phyloP scores from a whole-genome alignment of 2,113 vertebrate species.

The Motacilla alba region DNA sequence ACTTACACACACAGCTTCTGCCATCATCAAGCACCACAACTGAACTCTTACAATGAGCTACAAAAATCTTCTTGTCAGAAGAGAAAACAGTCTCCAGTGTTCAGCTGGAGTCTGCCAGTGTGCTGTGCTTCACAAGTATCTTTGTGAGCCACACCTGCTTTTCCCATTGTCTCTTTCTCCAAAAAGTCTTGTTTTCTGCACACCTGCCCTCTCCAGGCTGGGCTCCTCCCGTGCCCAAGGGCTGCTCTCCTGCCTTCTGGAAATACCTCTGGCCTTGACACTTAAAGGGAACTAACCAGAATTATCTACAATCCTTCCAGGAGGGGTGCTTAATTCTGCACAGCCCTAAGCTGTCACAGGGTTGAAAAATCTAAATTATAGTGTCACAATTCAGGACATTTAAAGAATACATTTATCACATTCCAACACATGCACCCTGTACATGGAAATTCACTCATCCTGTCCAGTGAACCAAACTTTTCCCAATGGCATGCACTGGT shows the following conservation, averaged over 20 bases:
- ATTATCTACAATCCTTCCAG: neutral
- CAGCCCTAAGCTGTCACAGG: neutral
- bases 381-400: neutral
- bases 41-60: neutral
- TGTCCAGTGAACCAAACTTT: neutral
- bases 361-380: neutral
- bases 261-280: neutral
- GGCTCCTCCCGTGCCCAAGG: fast-evolving
- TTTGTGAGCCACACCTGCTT: neutral
- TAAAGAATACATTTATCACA: neutral
- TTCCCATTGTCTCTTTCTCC: neutral
- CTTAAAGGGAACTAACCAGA: neutral
- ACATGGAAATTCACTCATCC: neutral
- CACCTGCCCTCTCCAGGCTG: neutral
- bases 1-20: neutral
- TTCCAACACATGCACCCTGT: fast-evolving
- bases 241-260: neutral
- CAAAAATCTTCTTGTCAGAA: neutral
- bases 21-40: neutral
- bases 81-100: neutral
- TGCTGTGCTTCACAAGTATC: neutral
- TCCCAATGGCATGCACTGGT: neutral
- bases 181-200: neutral
- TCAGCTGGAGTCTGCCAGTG: fast-evolving
- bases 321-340: neutral